Evolutionary conservation across 2,797 vertebrate genomes (phyloP).

Genomic region (Betta splendens): DNA sequence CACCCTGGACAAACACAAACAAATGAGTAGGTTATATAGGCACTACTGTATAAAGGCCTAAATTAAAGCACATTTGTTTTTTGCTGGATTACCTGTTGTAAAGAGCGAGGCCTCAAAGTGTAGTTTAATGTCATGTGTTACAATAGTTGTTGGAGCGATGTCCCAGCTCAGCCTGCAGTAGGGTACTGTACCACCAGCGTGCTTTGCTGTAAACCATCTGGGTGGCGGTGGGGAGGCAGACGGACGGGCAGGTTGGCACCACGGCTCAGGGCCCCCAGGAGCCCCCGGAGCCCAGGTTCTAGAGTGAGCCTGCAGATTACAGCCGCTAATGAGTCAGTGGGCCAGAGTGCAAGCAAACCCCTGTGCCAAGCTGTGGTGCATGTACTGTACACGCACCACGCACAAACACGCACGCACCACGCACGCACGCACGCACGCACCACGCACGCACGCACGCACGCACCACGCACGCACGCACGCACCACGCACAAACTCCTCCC

Average conservation of each 20-base stretch:
- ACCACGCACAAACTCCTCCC: too few species aligned
- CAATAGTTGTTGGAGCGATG: constrained; percentile 20
- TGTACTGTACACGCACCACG: too few species aligned
- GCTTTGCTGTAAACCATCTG: constrained; percentile 44
- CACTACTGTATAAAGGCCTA: too few species aligned
- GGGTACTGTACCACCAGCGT: constrained; percentile 16
- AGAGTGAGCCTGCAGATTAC: constrained; percentile 67
- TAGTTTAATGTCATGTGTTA: not conserved
- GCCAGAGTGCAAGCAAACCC: constrained; percentile 67
- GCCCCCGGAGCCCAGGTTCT: constrained; percentile 47
- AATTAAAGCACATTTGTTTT: too few species aligned
- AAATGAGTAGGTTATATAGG: too few species aligned
- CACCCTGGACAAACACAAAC: too few species aligned
- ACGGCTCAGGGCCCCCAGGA: constrained; percentile 27
- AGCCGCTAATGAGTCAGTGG: constrained; percentile 73
- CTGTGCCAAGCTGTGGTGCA: constrained; percentile 26
- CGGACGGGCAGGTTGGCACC: constrained; percentile 51
- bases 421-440: constrained; percentile 5
- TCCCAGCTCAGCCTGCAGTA: constrained; percentile 5
- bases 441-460: too few species aligned
- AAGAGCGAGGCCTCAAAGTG: not conserved
- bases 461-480: too few species aligned
- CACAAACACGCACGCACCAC: constrained; percentile 12
- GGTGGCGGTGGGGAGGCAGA: constrained; percentile 44
- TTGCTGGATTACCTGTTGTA: too few species aligned